Conservation (phyloP, 2,888 invertebrate genomes). For the Hyppa rectilinea region DNA sequence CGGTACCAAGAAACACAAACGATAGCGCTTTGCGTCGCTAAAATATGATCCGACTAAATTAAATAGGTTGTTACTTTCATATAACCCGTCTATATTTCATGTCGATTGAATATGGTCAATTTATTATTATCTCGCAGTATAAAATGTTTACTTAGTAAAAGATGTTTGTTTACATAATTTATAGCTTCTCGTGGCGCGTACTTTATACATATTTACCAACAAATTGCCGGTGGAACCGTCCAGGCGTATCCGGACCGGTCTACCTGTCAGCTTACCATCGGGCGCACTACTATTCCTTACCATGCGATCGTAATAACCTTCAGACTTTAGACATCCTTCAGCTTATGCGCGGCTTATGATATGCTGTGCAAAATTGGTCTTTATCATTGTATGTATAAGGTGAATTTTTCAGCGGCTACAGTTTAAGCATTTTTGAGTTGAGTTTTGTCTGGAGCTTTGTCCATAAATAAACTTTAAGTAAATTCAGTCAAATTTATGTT, state of each 20-base stretch:
- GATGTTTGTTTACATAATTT: too few relatives aligned
- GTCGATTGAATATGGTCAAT: too few relatives aligned
- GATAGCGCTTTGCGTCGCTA: too few relatives aligned
- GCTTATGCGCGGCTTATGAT: background rate
- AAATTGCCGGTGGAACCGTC: background rate
- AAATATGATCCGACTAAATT: too few relatives aligned
- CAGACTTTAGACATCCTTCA: background rate
- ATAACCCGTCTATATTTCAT: too few relatives aligned
- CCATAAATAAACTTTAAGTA: background rate
- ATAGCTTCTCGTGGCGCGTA: too few relatives aligned
- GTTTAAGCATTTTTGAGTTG: background rate
- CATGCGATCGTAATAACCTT: background rate
- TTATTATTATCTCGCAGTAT: too few relatives aligned
- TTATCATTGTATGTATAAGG: rapidly evolving
- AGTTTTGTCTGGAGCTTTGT: background rate
- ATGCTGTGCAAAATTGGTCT: background rate
- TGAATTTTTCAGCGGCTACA: background rate
- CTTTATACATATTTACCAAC: background rate
- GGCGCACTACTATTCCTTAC: background rate
- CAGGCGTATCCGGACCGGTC: background rate
- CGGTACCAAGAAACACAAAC: too few relatives aligned
- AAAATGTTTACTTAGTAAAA: too few relatives aligned
- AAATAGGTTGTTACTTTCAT: too few relatives aligned
- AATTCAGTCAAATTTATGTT: background rate
- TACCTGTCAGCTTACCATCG: slow-evolving; percentile 19